Percentiles rank a stretch among this genome's conserved stretches.
Conservation (phyloP, 2,888 invertebrate species). For the Galerucella nymphaeae region DNA sequence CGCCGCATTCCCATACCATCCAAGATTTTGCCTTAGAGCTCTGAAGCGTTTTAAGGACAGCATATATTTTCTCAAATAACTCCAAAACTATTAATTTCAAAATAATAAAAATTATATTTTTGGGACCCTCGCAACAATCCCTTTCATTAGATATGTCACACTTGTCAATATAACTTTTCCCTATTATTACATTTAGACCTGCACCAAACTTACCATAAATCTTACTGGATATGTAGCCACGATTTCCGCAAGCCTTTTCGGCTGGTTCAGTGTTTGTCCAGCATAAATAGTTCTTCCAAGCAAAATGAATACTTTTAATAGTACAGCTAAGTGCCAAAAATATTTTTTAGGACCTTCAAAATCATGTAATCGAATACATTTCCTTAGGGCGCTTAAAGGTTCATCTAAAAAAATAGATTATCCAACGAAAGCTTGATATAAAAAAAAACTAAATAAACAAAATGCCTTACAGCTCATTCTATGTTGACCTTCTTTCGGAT, state of each 20-base stretch:
- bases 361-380: constrained; percentile 28
- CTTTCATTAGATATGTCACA: too few species aligned
- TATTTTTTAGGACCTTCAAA: constrained; percentile 36
- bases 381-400: constrained; percentile 32
- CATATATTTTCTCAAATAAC: too few species aligned
- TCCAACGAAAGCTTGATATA: too few species aligned
- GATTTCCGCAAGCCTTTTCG: constrained; percentile 37
- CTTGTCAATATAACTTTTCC: too few species aligned
- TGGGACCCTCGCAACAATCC: too few species aligned
- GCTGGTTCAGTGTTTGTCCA: constrained; percentile 29
- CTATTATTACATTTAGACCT: too few species aligned
- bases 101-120: too few species aligned
- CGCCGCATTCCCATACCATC: too few species aligned
- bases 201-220: constrained; percentile 41
- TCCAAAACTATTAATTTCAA: too few species aligned
- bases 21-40: too few species aligned
- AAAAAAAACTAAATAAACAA: too few species aligned
- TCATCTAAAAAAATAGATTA: constrained; percentile 36
- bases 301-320: constrained; percentile 36
- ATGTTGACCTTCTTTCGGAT: constrained; percentile 28
- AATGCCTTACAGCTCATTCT: constrained; percentile 27
- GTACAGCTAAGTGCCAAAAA: constrained; percentile 35
- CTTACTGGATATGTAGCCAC: constrained; percentile 40
- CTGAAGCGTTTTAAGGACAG: too few species aligned
- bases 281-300: constrained; percentile 37